These are phyloP conservation scores for Lucilia sericata DNA, from an alignment of 1,140 invertebrate species.

Conservation along the genomic window DNA sequence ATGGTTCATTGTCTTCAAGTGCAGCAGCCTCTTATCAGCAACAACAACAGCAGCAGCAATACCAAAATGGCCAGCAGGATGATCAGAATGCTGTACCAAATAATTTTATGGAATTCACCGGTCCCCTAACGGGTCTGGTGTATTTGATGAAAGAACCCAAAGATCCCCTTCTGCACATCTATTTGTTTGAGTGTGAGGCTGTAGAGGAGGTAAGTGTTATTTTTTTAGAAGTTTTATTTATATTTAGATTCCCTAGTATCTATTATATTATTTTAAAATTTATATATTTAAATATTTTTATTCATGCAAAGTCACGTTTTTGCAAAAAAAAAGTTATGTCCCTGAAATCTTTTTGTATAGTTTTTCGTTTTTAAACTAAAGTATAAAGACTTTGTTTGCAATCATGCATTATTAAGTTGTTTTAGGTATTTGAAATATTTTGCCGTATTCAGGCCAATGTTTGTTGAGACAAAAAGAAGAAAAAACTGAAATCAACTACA, in stretches of 20 bases:
- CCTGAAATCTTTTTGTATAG: neutral
- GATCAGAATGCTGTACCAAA: constrained; percentile 54
- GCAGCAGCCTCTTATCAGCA: constrained; percentile 54
- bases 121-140: constrained; percentile 67
- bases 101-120: constrained; percentile 67
- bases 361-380: too few species aligned
- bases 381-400: neutral
- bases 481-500: neutral
- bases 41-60: constrained; percentile 40
- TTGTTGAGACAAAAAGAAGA: neutral
- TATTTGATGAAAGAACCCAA: constrained; percentile 75
- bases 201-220: constrained; percentile 72
- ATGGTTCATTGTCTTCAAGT: constrained; percentile 60
- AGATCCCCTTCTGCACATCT: constrained; percentile 75
- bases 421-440: neutral
- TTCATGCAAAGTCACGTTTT: neutral
- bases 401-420: neutral
- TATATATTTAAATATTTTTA: neutral
- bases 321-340: neutral
- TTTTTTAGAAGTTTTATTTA: constrained; percentile 41
- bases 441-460: neutral
- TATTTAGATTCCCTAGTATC: too few species aligned
- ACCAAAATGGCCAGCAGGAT: constrained; percentile 50
- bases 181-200: constrained; percentile 74
- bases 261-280: neutral